Evolutionary conservation across 2,797 vertebrate species (phyloP), one percentile per base, ranked within the genome.

Genomic region (Coranthus polyacanthus): DNA sequence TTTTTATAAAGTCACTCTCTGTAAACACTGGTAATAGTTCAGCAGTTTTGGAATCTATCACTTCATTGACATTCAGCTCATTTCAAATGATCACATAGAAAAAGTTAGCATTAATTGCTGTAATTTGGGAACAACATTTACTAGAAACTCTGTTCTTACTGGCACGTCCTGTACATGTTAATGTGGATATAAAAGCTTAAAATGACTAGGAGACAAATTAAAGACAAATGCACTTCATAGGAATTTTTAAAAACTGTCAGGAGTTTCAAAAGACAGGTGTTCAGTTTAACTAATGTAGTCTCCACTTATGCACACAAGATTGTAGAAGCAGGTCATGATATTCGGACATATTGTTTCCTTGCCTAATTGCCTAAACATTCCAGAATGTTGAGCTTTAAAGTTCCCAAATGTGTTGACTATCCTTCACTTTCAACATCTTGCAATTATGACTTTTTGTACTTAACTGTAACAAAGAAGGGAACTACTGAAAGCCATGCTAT

Each of bases 401-500:
- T 59, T 70, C 7, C 22, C 17, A 11, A 60, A 21, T 39, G 18
- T 67, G 17, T 44, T 34, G 51, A 39, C 24, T 26, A 26, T 3
- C n/a, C n/a, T 26, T 3, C 3, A 3, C 24, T 6, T 26, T 26
- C 3, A 26, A n/a, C n/a, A n/a, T n/a, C n/a, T n/a, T n/a, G n/a
- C n/a, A n/a, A n/a, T n/a, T n/a, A n/a, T n/a, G n/a, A n/a, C n/a
- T n/a, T n/a, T n/a, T n/a, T n/a, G n/a, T 11, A 26, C 41, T 34
- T 32, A 42, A 44, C 38, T 63, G 12, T 65, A 51, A 55, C 41
- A 54, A 22, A 57, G 10, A 2, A 51, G 5, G 29, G 12, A 24
- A 54, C 41, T 51, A 13, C 38, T 64, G 21, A 67, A 41, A 57
- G 66, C 53, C 45, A 46, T 16, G 20, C 36, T 62, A 52, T 73